Percentiles rank a stretch among this genome's conserved stretches.
phyloP scores from a whole-genome alignment of 2,888 invertebrate species.

The Drosophila vallismaia region DNA sequence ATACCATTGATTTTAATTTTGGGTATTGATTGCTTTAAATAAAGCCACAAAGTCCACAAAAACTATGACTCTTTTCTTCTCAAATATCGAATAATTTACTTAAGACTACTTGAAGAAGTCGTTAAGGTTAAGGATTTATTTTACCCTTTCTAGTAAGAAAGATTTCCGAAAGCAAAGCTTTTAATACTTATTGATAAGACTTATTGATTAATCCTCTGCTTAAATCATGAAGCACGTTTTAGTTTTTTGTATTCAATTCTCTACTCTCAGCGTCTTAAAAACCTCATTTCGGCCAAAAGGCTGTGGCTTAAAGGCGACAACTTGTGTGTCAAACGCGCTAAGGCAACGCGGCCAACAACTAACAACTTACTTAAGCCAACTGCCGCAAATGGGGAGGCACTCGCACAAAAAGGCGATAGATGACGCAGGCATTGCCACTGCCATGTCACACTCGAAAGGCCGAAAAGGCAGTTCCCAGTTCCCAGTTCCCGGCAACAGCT shows the following conservation, averaged over 20 bases:
- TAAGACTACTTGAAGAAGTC: background rate
- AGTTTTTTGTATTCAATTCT: too few species aligned
- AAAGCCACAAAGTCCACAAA: background rate
- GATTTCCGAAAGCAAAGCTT: too few species aligned
- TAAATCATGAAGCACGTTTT: background rate
- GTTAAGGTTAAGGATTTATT: background rate
- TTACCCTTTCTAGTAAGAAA: too few species aligned
- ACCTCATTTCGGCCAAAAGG: conserved; percentile 35
- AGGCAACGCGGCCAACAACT: conserved; percentile 45
- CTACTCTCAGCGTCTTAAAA: background rate
- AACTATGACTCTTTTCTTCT: background rate
- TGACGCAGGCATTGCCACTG: conserved; percentile 52
- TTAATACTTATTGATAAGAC: too few species aligned
- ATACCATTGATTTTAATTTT: conserved; percentile 8
- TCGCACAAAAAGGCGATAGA: conserved; percentile 29
- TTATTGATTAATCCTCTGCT: background rate
- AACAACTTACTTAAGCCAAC: conserved; percentile 75
- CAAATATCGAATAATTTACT: background rate
- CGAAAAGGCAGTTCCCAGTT: conserved; percentile 46
- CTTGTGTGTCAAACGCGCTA: conserved; percentile 66
- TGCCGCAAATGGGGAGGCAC: conserved; percentile 25
- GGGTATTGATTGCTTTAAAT: conserved; percentile 11
- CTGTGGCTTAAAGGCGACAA: conserved; percentile 70
- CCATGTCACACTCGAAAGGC: conserved; percentile 69
- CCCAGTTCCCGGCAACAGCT: conserved; percentile 27